Evolutionary conservation across 2,113 vertebrate species (phyloP).

Genomic region (Geococcyx californianus): DNA sequence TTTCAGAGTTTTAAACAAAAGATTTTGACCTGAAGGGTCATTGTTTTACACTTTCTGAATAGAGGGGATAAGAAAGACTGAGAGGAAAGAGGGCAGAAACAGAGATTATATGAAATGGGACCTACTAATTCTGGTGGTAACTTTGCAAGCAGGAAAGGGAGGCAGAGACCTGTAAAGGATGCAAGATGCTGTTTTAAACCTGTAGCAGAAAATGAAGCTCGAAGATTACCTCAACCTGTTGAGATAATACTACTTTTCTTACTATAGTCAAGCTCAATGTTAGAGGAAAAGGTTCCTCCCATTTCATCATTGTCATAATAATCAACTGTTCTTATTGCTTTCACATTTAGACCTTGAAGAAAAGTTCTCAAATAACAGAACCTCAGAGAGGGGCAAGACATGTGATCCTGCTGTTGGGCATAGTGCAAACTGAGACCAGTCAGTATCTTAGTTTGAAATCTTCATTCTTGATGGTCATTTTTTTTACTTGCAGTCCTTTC

Average conservation of each 20-base stretch:
- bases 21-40: conserved; percentile 69
- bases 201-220: neutral
- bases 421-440: neutral
- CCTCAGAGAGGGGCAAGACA: neutral
- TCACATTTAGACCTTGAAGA: neutral
- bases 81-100: conserved; percentile 40
- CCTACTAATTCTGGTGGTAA: conserved; percentile 15
- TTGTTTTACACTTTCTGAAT: conserved; percentile 68
- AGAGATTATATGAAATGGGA: conserved; percentile 56
- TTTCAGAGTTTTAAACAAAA: conserved; percentile 73
- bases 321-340: neutral
- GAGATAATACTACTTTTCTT: neutral
- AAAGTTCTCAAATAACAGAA: neutral
- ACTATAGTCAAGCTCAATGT: neutral
- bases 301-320: neutral
- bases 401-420: rapidly evolving
- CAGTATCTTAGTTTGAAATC: neutral
- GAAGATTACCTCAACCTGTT: no score
- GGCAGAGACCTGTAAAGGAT: neutral
- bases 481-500: neutral
- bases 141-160: neutral
- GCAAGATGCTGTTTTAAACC: neutral
- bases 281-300: neutral
- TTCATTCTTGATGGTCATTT: neutral
- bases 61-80: conserved; percentile 1